A percentile compares a stretch with the other conserved stretches of the same genome.
Conservation (phyloP, 2,888 invertebrate species). For the Pristionchus exspectatus region DNA sequence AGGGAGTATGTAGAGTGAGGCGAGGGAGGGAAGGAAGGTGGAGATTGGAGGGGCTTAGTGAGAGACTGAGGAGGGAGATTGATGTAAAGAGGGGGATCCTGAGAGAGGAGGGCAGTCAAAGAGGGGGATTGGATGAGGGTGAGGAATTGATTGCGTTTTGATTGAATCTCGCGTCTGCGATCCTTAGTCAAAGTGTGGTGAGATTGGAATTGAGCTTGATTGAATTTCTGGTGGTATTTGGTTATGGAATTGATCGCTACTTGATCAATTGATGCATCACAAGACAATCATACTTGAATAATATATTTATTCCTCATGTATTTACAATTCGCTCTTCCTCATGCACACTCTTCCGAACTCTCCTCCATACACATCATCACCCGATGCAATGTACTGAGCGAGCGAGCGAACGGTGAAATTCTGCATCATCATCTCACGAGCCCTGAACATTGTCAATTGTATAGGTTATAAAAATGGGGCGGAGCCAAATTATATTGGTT, state of each 20-base stretch:
- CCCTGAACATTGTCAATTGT: background rate
- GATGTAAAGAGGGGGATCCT: conserved; percentile 4
- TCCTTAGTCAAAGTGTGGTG: too few species aligned
- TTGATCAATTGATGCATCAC: too few species aligned
- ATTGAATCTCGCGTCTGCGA: too few species aligned
- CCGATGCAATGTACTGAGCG: background rate
- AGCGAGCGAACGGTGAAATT: conserved; percentile 25
- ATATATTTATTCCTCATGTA: background rate
- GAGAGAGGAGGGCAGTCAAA: background rate
- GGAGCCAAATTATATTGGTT: too few species aligned
- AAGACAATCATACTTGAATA: too few species aligned
- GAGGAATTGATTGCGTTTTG: background rate
- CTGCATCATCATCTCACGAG: background rate
- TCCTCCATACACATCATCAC: background rate
- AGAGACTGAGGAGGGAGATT: background rate
- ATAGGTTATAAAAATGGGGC: too few species aligned
- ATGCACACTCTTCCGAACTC: background rate
- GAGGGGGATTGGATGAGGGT: background rate
- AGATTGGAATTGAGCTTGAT: background rate
- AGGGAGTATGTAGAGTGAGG: background rate
- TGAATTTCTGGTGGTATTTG: background rate
- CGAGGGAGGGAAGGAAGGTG: background rate
- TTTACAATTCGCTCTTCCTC: conserved; percentile 16
- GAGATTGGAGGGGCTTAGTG: background rate
- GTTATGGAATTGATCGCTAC: background rate